Evolutionary conservation across 2,888 invertebrate genomes (phyloP), one percentile per base, ranked within the genome.

Genomic region (Ischnura elegans): DNA sequence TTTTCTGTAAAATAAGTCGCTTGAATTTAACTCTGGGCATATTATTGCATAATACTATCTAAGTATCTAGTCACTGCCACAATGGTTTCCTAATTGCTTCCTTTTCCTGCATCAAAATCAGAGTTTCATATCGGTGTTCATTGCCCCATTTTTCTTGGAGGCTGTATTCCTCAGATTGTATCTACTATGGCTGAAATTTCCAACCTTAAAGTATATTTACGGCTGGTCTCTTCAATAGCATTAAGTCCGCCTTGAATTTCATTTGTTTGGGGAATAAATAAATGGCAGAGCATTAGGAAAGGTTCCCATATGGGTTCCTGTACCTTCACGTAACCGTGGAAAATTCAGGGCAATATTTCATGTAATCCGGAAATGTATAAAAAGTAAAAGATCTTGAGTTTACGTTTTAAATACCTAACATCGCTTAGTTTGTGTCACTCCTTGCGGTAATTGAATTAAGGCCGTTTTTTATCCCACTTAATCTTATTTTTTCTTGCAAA

Each of bases 401-500:
- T 87, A 55, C 87, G 25, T 61, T 87, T 55, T 42, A 87, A 61
- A 25, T 21, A 55, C 21, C 87, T 55, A 42, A 76, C 6, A n/a
- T 21, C 36, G 55, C 51, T 61, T 55, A 42, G 42, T 55, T 87
- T 87, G 42, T 42, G 87, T 51, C 87, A 51, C 21, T 51, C 36
- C 25, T 29, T 13, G 47, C 21, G 87, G 29, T 45, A 90, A 90
- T 90, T 90, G 90, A 90, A 90, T 90, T 90, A 90, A 66, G 61
- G 43, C 55, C 61, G n/a, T 61, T 90, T 43, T 90, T 86, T 61
- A 43, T 90, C 55, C 87, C 87, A 51, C 87, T 87, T 51, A 51
- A 61, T 61, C 55, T 61, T 61, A 51, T 36, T 61, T 90, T 66
- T 90, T 90, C n/a, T 43, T 66, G 43, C 90, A 42, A 61, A 90